phyloP scores from a whole-genome alignment of 2,888 invertebrate species.

The Harpalus rufipes region DNA sequence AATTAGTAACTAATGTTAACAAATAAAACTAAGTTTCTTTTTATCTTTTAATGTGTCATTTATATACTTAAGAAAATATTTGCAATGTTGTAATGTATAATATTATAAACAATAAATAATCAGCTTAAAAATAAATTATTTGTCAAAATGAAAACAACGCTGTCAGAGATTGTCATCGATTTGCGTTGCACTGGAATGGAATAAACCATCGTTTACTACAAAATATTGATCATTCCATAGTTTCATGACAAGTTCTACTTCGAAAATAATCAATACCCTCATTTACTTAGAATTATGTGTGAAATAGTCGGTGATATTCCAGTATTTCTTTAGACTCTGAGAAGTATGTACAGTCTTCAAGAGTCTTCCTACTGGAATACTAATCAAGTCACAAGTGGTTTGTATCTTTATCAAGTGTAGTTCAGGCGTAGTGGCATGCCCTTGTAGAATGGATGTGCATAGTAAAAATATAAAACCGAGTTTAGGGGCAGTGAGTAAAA shows the following conservation, averaged over 20 bases:
- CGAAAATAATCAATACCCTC: constrained; percentile 61
- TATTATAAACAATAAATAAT: constrained; percentile 41
- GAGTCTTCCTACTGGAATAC: constrained; percentile 29
- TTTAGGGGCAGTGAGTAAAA: constrained; percentile 71
- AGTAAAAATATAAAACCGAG: constrained; percentile 69
- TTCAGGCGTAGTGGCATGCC: constrained; percentile 30
- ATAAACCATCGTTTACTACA: constrained; percentile 56
- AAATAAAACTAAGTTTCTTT: constrained; percentile 65
- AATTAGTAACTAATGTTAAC: constrained; percentile 87
- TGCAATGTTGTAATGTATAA: constrained; percentile 2
- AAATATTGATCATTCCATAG: constrained; percentile 61
- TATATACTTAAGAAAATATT: neutral
- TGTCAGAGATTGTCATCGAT: constrained; percentile 53
- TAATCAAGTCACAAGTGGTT: constrained; percentile 13
- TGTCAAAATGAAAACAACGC: constrained; percentile 44
- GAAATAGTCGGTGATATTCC: constrained; percentile 55
- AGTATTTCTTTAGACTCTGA: constrained; percentile 55
- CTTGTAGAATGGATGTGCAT: constrained; percentile 69
- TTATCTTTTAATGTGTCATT: constrained; percentile 3
- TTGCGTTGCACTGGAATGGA: constrained; percentile 48
- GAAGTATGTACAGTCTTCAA: constrained; percentile 52
- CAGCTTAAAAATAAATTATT: constrained; percentile 15
- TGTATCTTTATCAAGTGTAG: constrained; percentile 19
- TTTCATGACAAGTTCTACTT: constrained; percentile 61
- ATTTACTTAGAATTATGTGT: constrained; percentile 63